Evolutionary conservation across 2,888 invertebrate genomes (phyloP), one percentile per base, ranked within the genome.

Genomic region (Himalopsyche japonica): DNA sequence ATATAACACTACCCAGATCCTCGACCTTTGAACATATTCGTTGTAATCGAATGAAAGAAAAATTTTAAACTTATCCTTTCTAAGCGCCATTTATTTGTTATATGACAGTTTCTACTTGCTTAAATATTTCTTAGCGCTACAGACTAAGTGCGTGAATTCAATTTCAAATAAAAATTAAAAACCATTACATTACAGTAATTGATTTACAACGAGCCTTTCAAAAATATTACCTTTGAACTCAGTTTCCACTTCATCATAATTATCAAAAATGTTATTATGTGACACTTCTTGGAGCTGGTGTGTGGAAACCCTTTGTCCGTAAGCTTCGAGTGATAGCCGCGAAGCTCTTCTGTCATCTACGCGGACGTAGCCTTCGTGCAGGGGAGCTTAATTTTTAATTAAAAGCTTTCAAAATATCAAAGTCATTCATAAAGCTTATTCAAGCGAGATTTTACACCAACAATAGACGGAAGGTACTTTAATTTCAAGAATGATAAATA

Each of bases 301-400:
- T 30, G 30, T 70, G 70, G 70, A 27, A 34, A 47, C 79, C 20
- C 79, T 43, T 47, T 57, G 77, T 78, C 49, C 49, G 70, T 27
- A 27, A 24, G 80, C 70, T 27, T 18, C 76, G 12, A 37, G 77
- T 43, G 18, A 47, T 49, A 34, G 84, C 70, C 27, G 30, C 70
- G 70, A 30, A 70, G 27, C 70, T 12, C 12, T 15, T 15, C 86
- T 86, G 86, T 86, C 86, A 85, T 85, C 89, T 88, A 88, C 88
- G 87, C 89, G 89, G 87, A 86, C 88, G 87, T 88, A 88, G 87
- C 83, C 86, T 86, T 88, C 86, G 88, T 88, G 88, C 89, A 88
- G 89, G 70, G 91, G 91, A 91, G 92, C 92, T 91, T 91, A 91
- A 92, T 92, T 92, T 92, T 92, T 92, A 92, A 92, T 92, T 92